These are phyloP conservation scores for Mesorhabditis sp. DNA, from an alignment of 2,888 invertebrate species.

Conservation along the genomic window DNA sequence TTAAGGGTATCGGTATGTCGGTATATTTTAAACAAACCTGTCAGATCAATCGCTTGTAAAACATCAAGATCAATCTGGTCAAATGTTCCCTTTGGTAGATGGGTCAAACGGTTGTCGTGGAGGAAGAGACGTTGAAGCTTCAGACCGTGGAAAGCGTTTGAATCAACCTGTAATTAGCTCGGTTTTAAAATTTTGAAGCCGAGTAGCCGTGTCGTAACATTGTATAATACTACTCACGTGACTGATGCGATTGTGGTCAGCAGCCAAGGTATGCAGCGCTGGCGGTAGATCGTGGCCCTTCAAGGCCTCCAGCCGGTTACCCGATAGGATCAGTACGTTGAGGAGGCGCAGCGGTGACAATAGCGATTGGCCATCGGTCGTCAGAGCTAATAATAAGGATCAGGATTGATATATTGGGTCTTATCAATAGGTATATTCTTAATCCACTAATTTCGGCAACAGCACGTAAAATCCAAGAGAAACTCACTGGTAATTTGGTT, in stretches of 20 bases:
- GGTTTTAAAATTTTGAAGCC: not conserved
- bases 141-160: slow-evolving; percentile 40
- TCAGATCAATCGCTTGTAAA: slow-evolving; percentile 49
- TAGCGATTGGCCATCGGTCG: slow-evolving; percentile 29
- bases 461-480: no score
- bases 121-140: slow-evolving; percentile 40
- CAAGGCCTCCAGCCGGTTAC: slow-evolving; percentile 51
- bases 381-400: not conserved
- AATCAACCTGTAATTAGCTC: slow-evolving; percentile 26
- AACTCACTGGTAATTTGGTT: slow-evolving; percentile 21
- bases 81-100: slow-evolving; percentile 47
- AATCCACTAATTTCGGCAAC: no score
- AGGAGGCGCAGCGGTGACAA: slow-evolving; percentile 58
- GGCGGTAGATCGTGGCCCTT: slow-evolving; percentile 32
- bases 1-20: no score
- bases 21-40: slow-evolving; percentile 24
- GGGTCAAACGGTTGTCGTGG: slow-evolving; percentile 50
- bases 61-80: slow-evolving; percentile 32
- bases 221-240: slow-evolving; percentile 12
- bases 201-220: no score
- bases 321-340: slow-evolving; percentile 60
- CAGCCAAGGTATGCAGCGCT: slow-evolving; percentile 23
- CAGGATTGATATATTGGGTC: no score
- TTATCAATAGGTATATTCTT: no score
- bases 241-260: slow-evolving; percentile 32